Conservation (phyloP, 2,113 vertebrate species). For the Chrysemys picta region DNA sequence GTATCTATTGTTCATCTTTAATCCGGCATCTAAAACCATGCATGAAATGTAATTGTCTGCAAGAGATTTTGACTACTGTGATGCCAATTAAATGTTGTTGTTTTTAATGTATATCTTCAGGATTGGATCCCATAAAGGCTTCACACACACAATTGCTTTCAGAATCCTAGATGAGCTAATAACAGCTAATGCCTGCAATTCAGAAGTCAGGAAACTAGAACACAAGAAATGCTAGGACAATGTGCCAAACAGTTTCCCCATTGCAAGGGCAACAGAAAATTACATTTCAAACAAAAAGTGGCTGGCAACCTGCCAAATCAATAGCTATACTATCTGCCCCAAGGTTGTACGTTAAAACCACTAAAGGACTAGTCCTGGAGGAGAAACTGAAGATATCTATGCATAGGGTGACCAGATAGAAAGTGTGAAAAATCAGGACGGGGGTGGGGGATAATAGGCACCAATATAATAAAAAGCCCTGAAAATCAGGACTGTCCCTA, state of each 20-base stretch:
- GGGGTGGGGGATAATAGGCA: no score
- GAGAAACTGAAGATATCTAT: neutral
- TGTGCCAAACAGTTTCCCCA: neutral
- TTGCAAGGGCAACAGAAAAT: conserved; percentile 4
- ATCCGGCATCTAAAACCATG: neutral
- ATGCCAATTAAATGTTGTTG: neutral
- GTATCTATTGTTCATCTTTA: neutral
- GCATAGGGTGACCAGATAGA: no score
- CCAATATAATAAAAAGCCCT: no score
- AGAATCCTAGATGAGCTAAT: neutral
- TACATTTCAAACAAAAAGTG: conserved; percentile 58
- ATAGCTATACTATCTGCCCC: neutral
- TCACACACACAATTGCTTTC: neutral
- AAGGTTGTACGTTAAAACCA: neutral
- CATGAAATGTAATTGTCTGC: neutral
- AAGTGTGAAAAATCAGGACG: no score
- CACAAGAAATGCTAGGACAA: conserved; percentile 47
- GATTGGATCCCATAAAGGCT: neutral
- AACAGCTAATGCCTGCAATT: neutral
- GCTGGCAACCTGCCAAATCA: neutral
- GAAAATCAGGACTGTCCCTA: no score
- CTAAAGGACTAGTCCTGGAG: neutral
- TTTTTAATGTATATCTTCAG: neutral
- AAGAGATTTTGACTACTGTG: neutral
- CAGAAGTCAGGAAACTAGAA: neutral